Evolutionary conservation across 2,113 vertebrate species (phyloP).

Genomic region (Trogon surrucura): DNA sequence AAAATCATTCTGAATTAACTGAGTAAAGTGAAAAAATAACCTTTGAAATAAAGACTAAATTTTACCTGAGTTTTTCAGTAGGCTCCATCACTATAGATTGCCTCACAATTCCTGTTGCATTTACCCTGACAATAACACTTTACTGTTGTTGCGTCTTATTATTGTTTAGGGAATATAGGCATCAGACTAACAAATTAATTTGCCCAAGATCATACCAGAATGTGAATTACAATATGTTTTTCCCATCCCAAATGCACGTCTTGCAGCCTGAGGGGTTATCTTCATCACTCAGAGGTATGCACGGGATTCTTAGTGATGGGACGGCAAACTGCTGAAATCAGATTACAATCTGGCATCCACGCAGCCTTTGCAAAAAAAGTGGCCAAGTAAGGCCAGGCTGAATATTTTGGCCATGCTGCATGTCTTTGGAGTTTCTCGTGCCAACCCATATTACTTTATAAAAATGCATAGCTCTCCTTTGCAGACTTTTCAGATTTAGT

Average conservation of each 20-base stretch:
- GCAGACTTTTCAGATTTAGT: not conserved
- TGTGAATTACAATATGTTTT: not conserved
- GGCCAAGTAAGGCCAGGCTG: not conserved
- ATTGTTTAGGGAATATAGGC: not conserved
- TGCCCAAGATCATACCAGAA: not conserved
- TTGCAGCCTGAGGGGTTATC: not conserved
- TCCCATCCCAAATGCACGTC: not conserved
- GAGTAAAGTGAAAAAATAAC: not conserved
- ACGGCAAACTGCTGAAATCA: not conserved
- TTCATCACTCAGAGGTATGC: not conserved
- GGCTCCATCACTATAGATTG: not conserved
- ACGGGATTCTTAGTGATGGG: not conserved
- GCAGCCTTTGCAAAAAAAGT: not conserved
- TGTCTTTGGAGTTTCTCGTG: not conserved
- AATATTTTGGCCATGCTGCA: not conserved
- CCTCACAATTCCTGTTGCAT: not conserved
- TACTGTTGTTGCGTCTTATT: not conserved
- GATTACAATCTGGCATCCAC: not conserved
- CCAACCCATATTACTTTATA: not conserved
- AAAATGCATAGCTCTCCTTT: not conserved
- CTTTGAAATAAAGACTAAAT: not conserved
- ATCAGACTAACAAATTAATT: not conserved
- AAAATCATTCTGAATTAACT: not conserved
- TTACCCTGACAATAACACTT: not conserved
- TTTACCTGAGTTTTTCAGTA: not conserved